Evolutionary conservation across 2,113 vertebrate genomes (phyloP).

Genomic region (Mustela nigripes): DNA sequence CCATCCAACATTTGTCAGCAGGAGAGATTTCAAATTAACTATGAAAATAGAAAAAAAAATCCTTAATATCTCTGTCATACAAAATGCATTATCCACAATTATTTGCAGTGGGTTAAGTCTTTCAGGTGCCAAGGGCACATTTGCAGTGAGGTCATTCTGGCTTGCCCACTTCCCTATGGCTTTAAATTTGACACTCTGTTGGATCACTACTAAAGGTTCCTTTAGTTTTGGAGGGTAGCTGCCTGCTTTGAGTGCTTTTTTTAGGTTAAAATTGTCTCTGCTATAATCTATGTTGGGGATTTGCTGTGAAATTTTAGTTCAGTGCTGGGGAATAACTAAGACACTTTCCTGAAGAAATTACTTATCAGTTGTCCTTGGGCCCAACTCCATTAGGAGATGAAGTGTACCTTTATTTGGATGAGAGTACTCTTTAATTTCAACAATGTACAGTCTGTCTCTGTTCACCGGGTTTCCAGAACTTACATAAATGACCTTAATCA

Average conservation of each 20-base stretch:
- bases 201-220: not conserved
- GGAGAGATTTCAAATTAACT: not conserved
- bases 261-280: not conserved
- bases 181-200: not conserved
- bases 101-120: not conserved
- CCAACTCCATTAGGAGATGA: not conserved
- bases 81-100: not conserved
- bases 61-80: not conserved
- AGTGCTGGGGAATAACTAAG: not conserved
- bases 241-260: not conserved
- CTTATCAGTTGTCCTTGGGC: not conserved
- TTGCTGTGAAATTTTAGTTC: not conserved
- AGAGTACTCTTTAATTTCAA: conserved; percentile 15
- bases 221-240: not conserved
- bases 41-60: not conserved
- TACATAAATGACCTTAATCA: conserved; percentile 43
- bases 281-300: not conserved
- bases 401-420: not conserved
- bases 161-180: not conserved
- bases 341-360: not conserved
- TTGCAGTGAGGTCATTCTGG: not conserved
- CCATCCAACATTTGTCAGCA: not conserved
- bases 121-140: not conserved
- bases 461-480: not conserved
- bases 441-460: not conserved